phyloP scores from a whole-genome alignment of 2,113 vertebrate genomes.

The Entomyzon cyanotis region DNA sequence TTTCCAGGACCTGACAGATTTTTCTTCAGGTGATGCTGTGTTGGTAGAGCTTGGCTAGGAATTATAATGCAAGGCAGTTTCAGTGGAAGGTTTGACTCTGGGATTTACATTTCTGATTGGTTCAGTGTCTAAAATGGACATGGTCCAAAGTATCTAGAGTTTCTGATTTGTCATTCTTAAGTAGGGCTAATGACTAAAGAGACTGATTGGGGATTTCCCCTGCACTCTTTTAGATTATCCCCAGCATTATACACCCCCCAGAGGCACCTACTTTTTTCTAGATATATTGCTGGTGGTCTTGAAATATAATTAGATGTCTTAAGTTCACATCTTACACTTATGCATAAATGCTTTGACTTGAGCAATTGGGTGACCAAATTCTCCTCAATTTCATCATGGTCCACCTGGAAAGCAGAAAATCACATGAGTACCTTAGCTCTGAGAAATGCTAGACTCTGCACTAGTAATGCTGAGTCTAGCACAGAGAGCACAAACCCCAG shows the following conservation, averaged over 20 bases:
- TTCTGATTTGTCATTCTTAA: not conserved
- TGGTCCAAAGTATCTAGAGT: not conserved
- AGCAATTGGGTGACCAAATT: not conserved
- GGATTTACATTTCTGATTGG: not conserved
- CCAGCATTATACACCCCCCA: not conserved
- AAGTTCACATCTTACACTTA: not conserved
- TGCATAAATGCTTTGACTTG: not conserved
- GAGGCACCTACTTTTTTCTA: not conserved
- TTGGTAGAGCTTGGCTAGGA: not conserved
- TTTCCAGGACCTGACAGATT: not conserved
- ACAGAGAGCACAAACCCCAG: not conserved
- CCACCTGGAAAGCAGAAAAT: not conserved
- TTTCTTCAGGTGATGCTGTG: not conserved
- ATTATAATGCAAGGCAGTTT: not conserved
- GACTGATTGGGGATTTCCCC: not conserved
- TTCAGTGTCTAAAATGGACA: not conserved
- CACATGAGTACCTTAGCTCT: not conserved
- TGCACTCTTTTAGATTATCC: accelerated
- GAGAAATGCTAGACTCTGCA: not conserved
- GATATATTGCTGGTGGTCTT: not conserved
- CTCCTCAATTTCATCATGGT: not conserved
- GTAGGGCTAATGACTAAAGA: not conserved
- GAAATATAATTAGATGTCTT: not conserved
- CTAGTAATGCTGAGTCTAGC: not conserved
- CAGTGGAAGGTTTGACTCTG: not conserved